Conservation (phyloP, 2,888 invertebrate genomes). For the Xestoiulus laeticollis region DNA sequence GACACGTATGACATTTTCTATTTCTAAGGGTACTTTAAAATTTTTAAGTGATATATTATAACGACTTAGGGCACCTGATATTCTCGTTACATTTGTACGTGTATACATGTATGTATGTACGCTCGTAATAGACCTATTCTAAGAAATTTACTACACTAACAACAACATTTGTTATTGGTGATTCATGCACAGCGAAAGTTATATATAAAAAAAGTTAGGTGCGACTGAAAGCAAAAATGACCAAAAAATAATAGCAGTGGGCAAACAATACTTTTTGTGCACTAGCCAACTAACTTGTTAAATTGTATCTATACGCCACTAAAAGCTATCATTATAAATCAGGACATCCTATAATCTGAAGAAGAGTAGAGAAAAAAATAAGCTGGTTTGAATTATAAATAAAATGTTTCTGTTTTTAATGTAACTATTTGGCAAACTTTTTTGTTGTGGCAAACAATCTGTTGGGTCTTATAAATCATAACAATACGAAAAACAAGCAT, state of each 20-base stretch:
- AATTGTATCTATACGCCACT: conserved; percentile 26
- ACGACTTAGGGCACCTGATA: too few species aligned
- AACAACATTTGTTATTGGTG: background rate
- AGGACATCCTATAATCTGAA: conserved; percentile 6
- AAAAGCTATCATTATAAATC: conserved; percentile 19
- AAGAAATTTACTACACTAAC: background rate
- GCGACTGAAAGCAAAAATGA: background rate
- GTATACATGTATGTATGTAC: too few species aligned
- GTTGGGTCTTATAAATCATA: background rate
- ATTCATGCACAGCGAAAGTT: background rate
- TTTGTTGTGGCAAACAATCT: background rate
- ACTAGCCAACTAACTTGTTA: conserved; percentile 18
- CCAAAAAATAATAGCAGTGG: background rate
- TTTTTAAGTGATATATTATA: too few species aligned
- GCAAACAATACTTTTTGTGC: background rate
- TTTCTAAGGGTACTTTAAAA: too few species aligned
- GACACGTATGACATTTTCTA: too few species aligned
- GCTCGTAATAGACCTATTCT: background rate
- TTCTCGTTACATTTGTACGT: too few species aligned
- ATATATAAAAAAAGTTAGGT: background rate
- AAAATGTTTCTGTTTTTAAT: background rate
- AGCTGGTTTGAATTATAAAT: conserved; percentile 2
- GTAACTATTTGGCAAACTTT: background rate
- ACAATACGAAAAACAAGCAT: background rate
- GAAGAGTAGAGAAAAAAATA: background rate